A percentile compares a stretch with the other conserved stretches of the same genome.
phyloP scores from a whole-genome alignment of 2,888 invertebrate genomes.

The Perizoma affinitatum region DNA sequence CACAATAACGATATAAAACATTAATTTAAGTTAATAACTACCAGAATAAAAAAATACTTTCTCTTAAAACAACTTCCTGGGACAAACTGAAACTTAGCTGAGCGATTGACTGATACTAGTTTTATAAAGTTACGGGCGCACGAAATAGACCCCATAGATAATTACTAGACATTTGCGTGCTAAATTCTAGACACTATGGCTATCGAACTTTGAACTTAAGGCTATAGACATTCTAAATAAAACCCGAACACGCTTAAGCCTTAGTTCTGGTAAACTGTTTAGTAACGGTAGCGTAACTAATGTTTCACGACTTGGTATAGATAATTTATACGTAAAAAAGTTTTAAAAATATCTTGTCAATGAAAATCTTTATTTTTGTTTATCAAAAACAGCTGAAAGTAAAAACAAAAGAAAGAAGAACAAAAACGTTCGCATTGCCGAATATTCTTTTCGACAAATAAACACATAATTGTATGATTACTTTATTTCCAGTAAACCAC shows the following conservation, averaged over 20 bases:
- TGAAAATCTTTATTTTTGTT: too few species aligned
- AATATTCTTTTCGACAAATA: too few species aligned
- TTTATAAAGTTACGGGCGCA: conserved; percentile 5
- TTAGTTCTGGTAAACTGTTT: conserved; percentile 3
- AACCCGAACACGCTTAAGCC: conserved; percentile 1
- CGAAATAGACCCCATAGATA: conserved; percentile 16
- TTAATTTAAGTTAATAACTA: not conserved
- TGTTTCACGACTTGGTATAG: not conserved
- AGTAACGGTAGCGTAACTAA: not conserved
- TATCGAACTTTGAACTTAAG: conserved; percentile 13
- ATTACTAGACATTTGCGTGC: conserved; percentile 18
- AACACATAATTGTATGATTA: conserved; percentile 5
- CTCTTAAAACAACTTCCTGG: conserved; percentile 1
- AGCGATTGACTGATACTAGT: conserved; percentile 20
- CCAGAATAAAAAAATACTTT: not conserved
- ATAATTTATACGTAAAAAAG: not conserved
- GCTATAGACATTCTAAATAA: conserved; percentile 7
- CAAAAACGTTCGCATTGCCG: too few species aligned
- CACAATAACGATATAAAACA: too few species aligned
- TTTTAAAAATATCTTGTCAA: not conserved
- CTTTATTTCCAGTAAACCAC: conserved; percentile 9
- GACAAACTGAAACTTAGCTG: conserved; percentile 2
- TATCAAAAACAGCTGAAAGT: too few species aligned
- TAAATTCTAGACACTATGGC: conserved; percentile 11
- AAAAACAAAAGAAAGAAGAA: too few species aligned